Conservation (phyloP, 2,888 invertebrate species). For the Chrysodeixis includens region DNA sequence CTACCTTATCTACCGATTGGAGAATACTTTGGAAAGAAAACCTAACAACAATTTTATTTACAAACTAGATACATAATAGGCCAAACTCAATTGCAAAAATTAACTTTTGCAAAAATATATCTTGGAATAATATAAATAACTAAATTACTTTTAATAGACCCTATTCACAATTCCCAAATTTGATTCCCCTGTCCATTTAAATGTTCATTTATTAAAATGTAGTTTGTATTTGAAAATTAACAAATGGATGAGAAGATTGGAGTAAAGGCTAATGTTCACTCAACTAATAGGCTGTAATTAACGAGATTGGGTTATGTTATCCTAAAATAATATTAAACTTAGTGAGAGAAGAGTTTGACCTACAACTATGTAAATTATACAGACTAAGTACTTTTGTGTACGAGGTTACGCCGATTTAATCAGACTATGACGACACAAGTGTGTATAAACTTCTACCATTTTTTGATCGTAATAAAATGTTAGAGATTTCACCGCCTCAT, state of each 20-base stretch:
- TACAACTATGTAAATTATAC: background rate
- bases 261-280: background rate
- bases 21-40: background rate
- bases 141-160: conserved; percentile 10
- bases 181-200: conserved; percentile 32
- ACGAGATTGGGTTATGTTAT: background rate
- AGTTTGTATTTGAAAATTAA: conserved; percentile 22
- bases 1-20: background rate
- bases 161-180: conserved; percentile 36
- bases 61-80: background rate
- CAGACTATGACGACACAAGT: too few relatives aligned
- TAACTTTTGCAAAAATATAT: background rate
- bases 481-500: too few relatives aligned
- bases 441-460: too few relatives aligned
- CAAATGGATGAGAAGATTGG: conserved; percentile 33
- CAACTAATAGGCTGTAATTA: conserved; percentile 15
- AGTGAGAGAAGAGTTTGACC: background rate
- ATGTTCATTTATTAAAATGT: conserved; percentile 24
- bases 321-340: conserved; percentile 2
- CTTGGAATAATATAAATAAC: background rate
- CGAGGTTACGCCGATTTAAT: too few relatives aligned
- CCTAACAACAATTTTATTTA: background rate
- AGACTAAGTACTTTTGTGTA: too few relatives aligned
- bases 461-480: too few relatives aligned
- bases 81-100: background rate